Evolutionary conservation across 2,113 vertebrate genomes (phyloP), one percentile per base, ranked within the genome.

Genomic region (Dolichallabes microphthalmus): DNA sequence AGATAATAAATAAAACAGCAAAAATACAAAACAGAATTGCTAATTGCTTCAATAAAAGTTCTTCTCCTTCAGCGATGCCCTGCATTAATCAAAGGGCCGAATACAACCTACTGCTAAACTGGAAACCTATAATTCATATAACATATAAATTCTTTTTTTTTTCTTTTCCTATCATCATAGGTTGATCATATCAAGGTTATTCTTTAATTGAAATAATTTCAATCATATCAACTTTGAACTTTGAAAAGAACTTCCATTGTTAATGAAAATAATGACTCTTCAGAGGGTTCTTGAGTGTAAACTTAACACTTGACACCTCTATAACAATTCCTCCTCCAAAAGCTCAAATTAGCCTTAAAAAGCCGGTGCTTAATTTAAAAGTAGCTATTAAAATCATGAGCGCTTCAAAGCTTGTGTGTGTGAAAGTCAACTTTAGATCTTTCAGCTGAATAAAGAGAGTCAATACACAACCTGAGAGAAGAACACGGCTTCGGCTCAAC

Each of bases 401-500:
- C 22, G 32, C 69, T 76, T 76, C n/a, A 27, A 30, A 52, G 2
- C 52, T 75, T 61, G 22, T 57, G 25, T 68, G 73, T 58, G 61
- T n/a, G 68, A 22, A 50, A 60, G 82, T 75, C 15, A 71, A 71
- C 25, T 74, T 69, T 69, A 71, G 58, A 78, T 80, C 69, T 75
- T 64, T 58, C 69, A 50, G 68, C 32, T 81, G 69, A 73, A 30
- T 55, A 50, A 79, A 76, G 17, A 71, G 58, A 27, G 66, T 75
- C 27, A 63, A 69, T 45, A n/a, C 75, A 53, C 39, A 64, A 60
- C 68, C 53, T 57, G 66, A 57, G 86, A 57, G 25, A 50, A 22
- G 45, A 74, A 81, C 78, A 64, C 20, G 27, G 45, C 80, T 63
- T 85, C 53, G 20, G 27, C 68, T 76, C 63, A 76, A 78, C 86